Percentiles rank a stretch among this genome's conserved stretches.
Conservation (phyloP, 2,113 vertebrate genomes). For the Etia nguti region DNA sequence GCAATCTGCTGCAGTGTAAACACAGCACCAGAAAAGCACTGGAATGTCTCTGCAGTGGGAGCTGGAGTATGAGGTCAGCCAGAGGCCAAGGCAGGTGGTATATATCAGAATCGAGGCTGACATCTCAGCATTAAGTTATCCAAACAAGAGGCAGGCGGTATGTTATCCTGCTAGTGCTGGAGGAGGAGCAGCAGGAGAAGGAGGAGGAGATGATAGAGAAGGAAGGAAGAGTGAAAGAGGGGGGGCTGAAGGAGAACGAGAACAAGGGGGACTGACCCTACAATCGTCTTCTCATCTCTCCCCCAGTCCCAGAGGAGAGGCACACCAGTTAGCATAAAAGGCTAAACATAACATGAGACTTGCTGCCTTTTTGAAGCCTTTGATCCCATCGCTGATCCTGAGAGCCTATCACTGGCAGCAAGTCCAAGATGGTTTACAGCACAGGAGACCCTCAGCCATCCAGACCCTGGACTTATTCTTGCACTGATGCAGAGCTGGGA, state of each 20-base stretch:
- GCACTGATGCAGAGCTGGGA: background rate
- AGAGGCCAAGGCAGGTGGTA: conserved; percentile 78
- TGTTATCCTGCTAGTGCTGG: conserved; percentile 35
- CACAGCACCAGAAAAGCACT: conserved; percentile 70
- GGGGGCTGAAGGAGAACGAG: background rate
- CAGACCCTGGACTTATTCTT: background rate
- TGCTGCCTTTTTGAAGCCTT: background rate
- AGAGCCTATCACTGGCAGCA: background rate
- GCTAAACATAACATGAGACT: conserved; percentile 35
- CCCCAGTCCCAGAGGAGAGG: background rate
- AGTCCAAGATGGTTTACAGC: background rate
- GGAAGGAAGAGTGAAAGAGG: conserved; percentile 1
- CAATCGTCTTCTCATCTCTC: conserved; percentile 12
- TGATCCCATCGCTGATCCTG: conserved; percentile 6
- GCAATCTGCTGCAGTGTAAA: conserved; percentile 69
- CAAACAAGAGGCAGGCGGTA: conserved; percentile 64
- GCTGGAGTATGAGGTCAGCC: conserved; percentile 68
- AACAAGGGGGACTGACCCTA: conserved; percentile 21
- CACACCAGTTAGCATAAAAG: conserved; percentile 18
- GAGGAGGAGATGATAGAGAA: conserved; percentile 18
- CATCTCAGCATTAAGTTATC: conserved; percentile 73
- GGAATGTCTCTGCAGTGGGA: conserved; percentile 76
- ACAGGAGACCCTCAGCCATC: background rate
- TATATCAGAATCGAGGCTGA: conserved; percentile 73
- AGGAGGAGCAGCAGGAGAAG: conserved; percentile 16